A percentile compares a stretch with the other conserved stretches of the same genome.
phyloP scores from a whole-genome alignment of 2,113 vertebrate genomes.

The Dipodomys stephensi region DNA sequence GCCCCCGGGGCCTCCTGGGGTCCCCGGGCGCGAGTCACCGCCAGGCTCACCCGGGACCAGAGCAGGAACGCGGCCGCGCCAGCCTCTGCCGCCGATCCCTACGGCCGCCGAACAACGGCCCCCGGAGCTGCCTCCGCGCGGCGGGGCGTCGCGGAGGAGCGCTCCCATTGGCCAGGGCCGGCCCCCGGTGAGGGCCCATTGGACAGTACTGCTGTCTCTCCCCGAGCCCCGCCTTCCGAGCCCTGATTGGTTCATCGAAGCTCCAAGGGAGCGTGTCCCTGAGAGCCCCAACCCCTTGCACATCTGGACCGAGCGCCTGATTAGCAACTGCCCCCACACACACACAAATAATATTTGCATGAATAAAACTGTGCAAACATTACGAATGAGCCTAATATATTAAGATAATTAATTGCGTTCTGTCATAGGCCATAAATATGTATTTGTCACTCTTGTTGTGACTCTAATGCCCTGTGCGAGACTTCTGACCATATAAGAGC shows the following conservation, averaged over 20 bases:
- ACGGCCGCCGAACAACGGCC: slow-evolving; percentile 64
- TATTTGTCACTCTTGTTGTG: slow-evolving; percentile 52
- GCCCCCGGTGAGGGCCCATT: not conserved
- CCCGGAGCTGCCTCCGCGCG: slow-evolving; percentile 42
- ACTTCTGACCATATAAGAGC: not conserved
- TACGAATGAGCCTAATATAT: slow-evolving; percentile 19
- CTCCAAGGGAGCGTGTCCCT: not conserved
- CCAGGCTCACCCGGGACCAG: slow-evolving; percentile 50
- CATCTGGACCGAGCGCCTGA: not conserved
- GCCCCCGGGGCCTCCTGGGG: not conserved
- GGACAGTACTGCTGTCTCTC: slow-evolving; percentile 60
- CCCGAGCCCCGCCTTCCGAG: slow-evolving; percentile 21
- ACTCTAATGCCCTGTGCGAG: not conserved
- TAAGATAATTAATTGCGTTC: slow-evolving; percentile 38
- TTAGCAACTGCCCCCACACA: not conserved
- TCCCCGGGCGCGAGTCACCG: not conserved
- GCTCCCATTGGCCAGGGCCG: slow-evolving; percentile 57
- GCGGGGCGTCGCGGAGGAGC: slow-evolving; percentile 38
- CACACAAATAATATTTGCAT: slow-evolving; percentile 15
- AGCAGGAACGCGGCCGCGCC: accelerated
- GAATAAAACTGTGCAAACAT: slow-evolving; percentile 43
- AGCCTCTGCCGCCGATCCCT: not conserved
- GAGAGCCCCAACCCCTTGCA: not conserved
- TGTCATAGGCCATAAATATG: slow-evolving; percentile 61
- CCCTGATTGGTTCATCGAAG: slow-evolving; percentile 53